Evolutionary conservation across 1,140 invertebrate genomes (phyloP).

Genomic region (Anagrus nilaparvatae): DNA sequence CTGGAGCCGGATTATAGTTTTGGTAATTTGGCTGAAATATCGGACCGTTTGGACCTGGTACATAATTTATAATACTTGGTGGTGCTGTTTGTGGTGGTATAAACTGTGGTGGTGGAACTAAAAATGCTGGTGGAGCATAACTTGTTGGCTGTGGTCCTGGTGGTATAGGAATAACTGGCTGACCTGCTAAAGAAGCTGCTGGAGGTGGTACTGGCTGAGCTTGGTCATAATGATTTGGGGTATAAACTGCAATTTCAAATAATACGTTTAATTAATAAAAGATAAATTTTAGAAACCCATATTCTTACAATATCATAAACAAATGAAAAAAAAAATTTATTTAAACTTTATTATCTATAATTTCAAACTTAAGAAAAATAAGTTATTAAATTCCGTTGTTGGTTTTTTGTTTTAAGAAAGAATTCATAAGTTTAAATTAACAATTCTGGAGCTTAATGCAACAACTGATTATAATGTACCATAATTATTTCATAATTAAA

Average conservation of each 20-base stretch:
- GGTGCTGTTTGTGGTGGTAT: conserved; percentile 37
- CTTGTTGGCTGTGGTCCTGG: conserved; percentile 35
- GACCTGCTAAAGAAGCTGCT: conserved; percentile 29
- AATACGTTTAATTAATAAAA: conserved; percentile 5
- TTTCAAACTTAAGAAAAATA: too few species aligned
- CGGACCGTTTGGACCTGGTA: conserved; percentile 35
- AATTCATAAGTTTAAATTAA: too few species aligned
- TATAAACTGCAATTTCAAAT: too few species aligned
- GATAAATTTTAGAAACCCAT: conserved; percentile 3
- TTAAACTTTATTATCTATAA: too few species aligned
- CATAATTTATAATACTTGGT: conserved; percentile 39
- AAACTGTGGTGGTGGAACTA: conserved; percentile 39
- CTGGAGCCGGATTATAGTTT: conserved; percentile 33
- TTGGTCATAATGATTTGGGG: conserved; percentile 34
- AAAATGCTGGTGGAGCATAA: conserved; percentile 35
- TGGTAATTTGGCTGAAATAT: conserved; percentile 37
- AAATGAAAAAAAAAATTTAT: conserved; percentile 7
- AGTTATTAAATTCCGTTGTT: conserved; percentile 1
- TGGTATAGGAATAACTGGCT: conserved; percentile 33
- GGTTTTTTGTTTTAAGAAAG: too few species aligned
- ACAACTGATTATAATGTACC: too few species aligned
- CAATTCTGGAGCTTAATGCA: too few species aligned
- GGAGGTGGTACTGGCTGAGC: conserved; percentile 28
- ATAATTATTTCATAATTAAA: too few species aligned
- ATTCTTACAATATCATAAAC: too few species aligned